Conservation (phyloP, 2,888 invertebrate species). For the Ophonus ardosiacus region DNA sequence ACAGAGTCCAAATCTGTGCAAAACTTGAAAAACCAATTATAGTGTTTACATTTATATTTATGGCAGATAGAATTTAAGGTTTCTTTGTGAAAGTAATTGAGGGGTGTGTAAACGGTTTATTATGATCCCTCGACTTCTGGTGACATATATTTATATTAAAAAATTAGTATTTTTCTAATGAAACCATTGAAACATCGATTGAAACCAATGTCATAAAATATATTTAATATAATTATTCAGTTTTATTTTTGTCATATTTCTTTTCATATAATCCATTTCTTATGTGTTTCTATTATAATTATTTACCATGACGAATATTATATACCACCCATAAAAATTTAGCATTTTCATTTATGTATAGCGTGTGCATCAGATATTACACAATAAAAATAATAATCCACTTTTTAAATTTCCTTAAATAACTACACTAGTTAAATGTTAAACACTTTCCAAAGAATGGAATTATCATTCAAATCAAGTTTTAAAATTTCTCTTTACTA, state of each 20-base stretch:
- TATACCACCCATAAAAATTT: neutral
- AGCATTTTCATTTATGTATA: neutral
- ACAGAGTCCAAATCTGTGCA: no score
- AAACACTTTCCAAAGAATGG: slow-evolving; percentile 23
- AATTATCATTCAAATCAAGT: slow-evolving; percentile 23
- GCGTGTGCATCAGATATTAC: neutral
- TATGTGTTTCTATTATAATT: neutral
- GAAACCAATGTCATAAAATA: no score
- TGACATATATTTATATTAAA: no score
- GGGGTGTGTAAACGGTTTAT: no score
- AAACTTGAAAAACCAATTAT: no score
- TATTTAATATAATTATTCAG: neutral
- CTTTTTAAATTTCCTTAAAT: slow-evolving; percentile 20
- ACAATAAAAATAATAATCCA: neutral
- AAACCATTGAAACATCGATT: no score
- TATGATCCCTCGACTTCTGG: no score
- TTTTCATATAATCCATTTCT: neutral
- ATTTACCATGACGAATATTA: neutral
- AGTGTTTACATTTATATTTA: no score
- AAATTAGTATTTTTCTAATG: no score
- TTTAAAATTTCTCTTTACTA: slow-evolving; percentile 38
- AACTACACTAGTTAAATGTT: slow-evolving; percentile 12
- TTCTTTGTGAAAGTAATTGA: no score
- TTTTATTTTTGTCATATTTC: neutral
- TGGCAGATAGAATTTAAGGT: no score